Conservation (phyloP, 2,797 vertebrate genomes). For the Myiothlypis coronata region DNA sequence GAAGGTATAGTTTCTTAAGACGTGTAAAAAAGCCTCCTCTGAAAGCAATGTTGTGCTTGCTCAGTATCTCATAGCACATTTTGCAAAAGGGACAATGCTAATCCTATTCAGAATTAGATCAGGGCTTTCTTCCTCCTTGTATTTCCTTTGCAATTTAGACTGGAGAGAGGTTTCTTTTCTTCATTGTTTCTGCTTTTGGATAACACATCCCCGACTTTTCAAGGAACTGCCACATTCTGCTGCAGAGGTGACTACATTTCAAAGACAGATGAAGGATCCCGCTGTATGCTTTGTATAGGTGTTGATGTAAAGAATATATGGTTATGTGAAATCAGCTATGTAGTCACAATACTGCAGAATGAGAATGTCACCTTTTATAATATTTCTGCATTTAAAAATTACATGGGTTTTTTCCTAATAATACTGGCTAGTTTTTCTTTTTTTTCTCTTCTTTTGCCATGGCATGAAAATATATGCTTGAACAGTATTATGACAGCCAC, state of each 20-base stretch:
- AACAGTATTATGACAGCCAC: not conserved
- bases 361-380: not conserved
- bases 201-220: not conserved
- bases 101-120: not conserved
- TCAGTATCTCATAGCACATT: not conserved
- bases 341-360: not conserved
- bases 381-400: not conserved
- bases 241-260: slow-evolving; percentile 29
- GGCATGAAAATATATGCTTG: not conserved
- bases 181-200: not conserved
- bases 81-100: not conserved
- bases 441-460: not conserved
- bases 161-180: not conserved
- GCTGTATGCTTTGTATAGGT: not conserved
- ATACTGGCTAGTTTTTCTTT: not conserved
- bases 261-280: slow-evolving; percentile 29
- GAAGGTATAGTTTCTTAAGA: not conserved
- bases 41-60: not conserved
- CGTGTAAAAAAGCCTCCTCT: fast-evolving
- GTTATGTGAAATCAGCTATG: not conserved
- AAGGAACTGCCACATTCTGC: not conserved
- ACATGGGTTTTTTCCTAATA: not conserved
- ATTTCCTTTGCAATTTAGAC: not conserved
- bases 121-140: not conserved
- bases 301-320: not conserved